Percentiles rank a stretch among this genome's conserved stretches.
Evolutionary conservation across 2,797 vertebrate species (phyloP).

Genomic region (Chaenodraco wilsoni): DNA sequence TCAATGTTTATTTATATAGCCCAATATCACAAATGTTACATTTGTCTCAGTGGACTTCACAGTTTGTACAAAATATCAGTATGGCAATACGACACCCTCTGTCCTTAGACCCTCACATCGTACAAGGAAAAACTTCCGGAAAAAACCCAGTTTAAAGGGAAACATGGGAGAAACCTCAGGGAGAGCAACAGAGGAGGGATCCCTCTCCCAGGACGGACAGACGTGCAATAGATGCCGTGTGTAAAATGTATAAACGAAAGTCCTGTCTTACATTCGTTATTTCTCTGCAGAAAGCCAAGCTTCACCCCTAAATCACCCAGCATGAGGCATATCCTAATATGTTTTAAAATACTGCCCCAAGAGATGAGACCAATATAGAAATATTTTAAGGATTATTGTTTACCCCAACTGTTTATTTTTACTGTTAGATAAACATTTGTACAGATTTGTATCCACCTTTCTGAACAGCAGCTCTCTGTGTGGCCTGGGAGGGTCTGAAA

Average conservation of each 20-base stretch:
- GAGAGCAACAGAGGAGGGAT: too few species aligned
- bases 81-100: too few species aligned
- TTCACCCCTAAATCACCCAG: neutral
- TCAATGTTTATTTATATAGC: too few species aligned
- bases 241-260: neutral
- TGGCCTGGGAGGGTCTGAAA: slow-evolving; percentile 4
- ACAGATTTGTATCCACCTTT: slow-evolving; percentile 31
- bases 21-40: too few species aligned
- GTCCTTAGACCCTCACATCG: too few species aligned
- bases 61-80: too few species aligned
- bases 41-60: too few species aligned
- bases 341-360: slow-evolving; percentile 14
- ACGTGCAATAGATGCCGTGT: too few species aligned
- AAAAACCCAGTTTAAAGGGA: too few species aligned
- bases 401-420: slow-evolving; percentile 12
- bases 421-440: neutral
- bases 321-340: slow-evolving; percentile 24
- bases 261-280: neutral
- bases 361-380: slow-evolving; percentile 48
- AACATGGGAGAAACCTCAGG: too few species aligned
- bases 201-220: too few species aligned
- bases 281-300: slow-evolving; percentile 5
- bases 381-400: slow-evolving; percentile 47
- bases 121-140: too few species aligned
- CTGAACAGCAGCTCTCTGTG: slow-evolving; percentile 12